Evolutionary conservation across 2,797 vertebrate species (phyloP).

Genomic region (Diglossa cyanea): DNA sequence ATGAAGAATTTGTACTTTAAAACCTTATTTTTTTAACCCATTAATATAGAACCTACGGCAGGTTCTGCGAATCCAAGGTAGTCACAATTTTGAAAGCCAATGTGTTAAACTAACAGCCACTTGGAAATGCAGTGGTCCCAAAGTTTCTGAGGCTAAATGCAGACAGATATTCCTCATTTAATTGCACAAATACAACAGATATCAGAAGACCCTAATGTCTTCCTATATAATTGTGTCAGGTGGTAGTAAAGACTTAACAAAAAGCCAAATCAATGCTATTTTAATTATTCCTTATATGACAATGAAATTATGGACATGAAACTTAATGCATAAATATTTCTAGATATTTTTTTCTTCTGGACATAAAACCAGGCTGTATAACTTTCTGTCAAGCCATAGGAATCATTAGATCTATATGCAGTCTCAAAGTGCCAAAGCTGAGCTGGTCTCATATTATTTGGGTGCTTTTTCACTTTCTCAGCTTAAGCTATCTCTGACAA

Average conservation of each 20-base stretch:
- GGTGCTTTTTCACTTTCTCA: background rate
- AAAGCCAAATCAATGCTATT: background rate
- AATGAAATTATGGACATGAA: background rate
- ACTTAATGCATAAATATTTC: background rate
- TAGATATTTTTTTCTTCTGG: background rate
- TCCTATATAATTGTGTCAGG: background rate
- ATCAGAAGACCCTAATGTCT: background rate
- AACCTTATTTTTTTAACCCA: background rate
- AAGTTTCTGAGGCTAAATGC: background rate
- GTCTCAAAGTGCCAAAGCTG: background rate
- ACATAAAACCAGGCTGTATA: background rate
- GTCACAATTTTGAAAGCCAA: background rate
- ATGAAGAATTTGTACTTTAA: background rate
- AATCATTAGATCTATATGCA: background rate
- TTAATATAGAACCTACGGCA: background rate
- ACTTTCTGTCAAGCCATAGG: background rate
- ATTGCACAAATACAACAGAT: background rate
- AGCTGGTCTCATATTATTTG: background rate
- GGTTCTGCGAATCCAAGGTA: background rate
- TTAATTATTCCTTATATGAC: background rate
- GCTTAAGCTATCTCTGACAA: background rate
- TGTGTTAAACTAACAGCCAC: background rate
- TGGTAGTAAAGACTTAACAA: background rate
- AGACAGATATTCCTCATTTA: background rate
- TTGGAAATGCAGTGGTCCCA: background rate